Base-by-base conservation (phyloP, 2,888 invertebrate genomes). In the Volucella inanis region DNA sequence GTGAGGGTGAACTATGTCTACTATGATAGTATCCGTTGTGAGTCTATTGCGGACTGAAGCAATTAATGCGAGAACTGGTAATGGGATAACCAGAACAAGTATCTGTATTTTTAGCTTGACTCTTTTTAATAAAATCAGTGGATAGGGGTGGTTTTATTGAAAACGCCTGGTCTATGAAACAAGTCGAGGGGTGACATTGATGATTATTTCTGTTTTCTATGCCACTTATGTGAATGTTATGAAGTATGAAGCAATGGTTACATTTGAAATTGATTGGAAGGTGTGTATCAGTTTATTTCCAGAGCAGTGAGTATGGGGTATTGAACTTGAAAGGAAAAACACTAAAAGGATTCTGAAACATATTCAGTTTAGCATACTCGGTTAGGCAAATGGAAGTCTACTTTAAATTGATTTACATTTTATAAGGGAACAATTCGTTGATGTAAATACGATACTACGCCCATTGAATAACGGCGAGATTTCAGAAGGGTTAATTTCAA, bases 31-130 rank as follows among this genome's bases (percentile, higher is more conserved):
- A 31, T 31, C 31, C 31, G 22, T 54, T 4, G 8, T 41, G 57
- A n/a, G 39, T n/a, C 15, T 70, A 31, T 55, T 50, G 49, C 18
- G 59, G 76, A 61, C 64, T 65, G 49, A 54, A 65, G 65, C 71
- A 76, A 76, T 82, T 82, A 76, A 71, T 82, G 70, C 71, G 76
- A 70, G 71, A 38, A 41, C 31, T 52, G 31, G 8, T 82, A 52
- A 70, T 52, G 62, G 70, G 45, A 38, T 70, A 68, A 62, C 72
- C 39, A 71, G 31, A 31, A 31, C 61, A 50, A 57, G 70, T 49
- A 54, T 64, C 70, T 49, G 70, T 81, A 81, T 81, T 82, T 71
- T 76, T 76, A 76, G 81, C 67, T 71, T 14, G 65, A 14, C 76
- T 76, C 76, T 71, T 71, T 82, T 82, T 31, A 6, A 6, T 31